Base-by-base conservation (phyloP, 2,888 invertebrate genomes). In the Agrotis clavis region DNA sequence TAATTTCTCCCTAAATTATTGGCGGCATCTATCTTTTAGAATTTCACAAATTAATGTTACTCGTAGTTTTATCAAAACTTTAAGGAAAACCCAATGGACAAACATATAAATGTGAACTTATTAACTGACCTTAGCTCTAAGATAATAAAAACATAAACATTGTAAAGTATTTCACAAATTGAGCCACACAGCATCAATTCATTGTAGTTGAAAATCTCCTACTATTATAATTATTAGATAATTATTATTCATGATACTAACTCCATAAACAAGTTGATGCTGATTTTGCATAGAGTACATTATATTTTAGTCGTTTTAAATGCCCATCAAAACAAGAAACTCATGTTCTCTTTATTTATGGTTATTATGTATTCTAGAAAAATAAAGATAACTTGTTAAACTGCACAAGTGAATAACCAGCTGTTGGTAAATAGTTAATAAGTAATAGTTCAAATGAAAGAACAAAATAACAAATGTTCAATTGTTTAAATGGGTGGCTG, bases 121-220 rank as follows among this genome's bases (percentile, higher is more conserved):
- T 19, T 19, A 13, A 30, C 30, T n/a, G 18, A 56, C 56, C 30
- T 18, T 30, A 30, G 56, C n/a, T 30, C 30, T 56, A 2, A 30
- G 56, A 56, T 56, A 35, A n/a, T 16, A 1, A 30, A 35, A n/a
- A 30, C 30, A 56, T 13, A n/a, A 56, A 30, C 30, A 56, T 56
- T 56, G 30, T n/a, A n/a, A 30, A n/a, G n/a, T 56, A 56, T 56
- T 56, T 35, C n/a, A 56, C 56, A 35, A 56, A 5, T 56, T 30
- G 30, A 18, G 30, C 18, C 11, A 25, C n/a, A 30, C 5, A 11
- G 18, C 2, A n/a, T n/a, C 56, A 30, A 56, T n/a, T n/a, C n/a
- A n/a, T n/a, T n/a, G n/a, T n/a, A n/a, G n/a, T n/a, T n/a, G n/a
- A n/a, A n/a, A n/a, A n/a, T n/a, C n/a, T n/a, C n/a, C n/a, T n/a